Conservation (phyloP, 2,888 invertebrate genomes). For the Erpobdella octoculata region DNA sequence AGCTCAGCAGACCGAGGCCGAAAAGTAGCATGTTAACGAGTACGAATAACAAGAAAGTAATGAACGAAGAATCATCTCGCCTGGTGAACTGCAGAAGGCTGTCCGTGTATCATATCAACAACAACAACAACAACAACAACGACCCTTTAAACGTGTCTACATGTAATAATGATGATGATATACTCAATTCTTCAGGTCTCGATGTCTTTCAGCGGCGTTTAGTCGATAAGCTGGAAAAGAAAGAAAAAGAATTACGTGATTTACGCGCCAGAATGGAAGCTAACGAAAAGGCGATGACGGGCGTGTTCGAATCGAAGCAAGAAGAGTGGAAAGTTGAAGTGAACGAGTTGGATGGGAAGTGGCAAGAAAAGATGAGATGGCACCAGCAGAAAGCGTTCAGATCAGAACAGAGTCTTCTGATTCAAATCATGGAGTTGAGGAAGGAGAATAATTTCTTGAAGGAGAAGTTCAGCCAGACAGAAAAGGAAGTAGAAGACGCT, state of each 20-base stretch:
- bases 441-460: background rate
- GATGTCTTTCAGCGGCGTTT: background rate
- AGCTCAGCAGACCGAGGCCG: slow-evolving; percentile 3
- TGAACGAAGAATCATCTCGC: background rate
- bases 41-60: background rate
- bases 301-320: background rate
- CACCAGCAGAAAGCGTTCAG: background rate
- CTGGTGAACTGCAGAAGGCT: background rate
- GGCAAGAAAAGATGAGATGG: slow-evolving; percentile 10
- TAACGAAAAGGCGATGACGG: background rate
- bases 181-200: background rate
- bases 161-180: background rate
- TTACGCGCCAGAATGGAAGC: background rate
- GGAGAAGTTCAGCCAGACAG: background rate
- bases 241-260: background rate
- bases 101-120: background rate
- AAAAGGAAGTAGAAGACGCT: background rate
- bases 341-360: background rate
- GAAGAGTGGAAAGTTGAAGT: background rate
- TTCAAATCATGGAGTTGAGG: slow-evolving; percentile 1
- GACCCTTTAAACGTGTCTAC: too few species aligned
- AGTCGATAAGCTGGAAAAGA: background rate
- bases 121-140: background rate
- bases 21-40: slow-evolving; percentile 9
- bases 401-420: background rate